Base-by-base conservation (phyloP, 2,113 vertebrate genomes). In the Ibidorhyncha struthersii region DNA sequence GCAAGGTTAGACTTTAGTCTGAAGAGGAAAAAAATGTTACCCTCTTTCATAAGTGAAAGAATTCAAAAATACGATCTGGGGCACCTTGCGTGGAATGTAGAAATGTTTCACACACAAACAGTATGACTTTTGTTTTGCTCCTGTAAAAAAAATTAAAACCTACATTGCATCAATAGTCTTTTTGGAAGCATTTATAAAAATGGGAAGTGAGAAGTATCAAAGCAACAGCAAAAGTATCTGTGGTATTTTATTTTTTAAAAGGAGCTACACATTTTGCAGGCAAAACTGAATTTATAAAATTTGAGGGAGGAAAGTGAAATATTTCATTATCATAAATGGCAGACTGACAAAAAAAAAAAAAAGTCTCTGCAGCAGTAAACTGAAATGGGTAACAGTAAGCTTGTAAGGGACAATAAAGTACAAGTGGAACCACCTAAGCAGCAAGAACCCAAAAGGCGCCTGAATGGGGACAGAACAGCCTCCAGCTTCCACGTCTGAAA, bases 291-390 rank as follows among this genome's bases (percentile, higher is more conserved):
- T 89, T 78, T 70, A 70, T 71, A 82, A 86, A 86, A 71, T 82
- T 67, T 63, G 26, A 91, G 26, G 53, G 29, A 29, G 36, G 26
- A 49, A 82, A 84, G n/a, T 72, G 43, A 91, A 95, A 72, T 87
- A 79, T 72, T 86, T 84, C 56, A 84, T 92, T 95, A 95, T 49
- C 72, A 95, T 96, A 93, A 96, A 71, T 72, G 73, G 34, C 89
- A 93, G 82, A 95, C 63, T 83, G 29, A 74, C 74, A 93, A 79
- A 52, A 63, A 77, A 47, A 6, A 74, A 32, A 63, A 27, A 56
- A n/a, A 83, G 5, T 56, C 12, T 76, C 52, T 45, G 29, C 25
- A 84, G 38, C 19, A 79, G 14, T 69, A 61, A 86, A 69, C 16
- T 50, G 49, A 91, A 69, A 96, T 49, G n/a, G 3, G 23, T 62